Base-by-base conservation (phyloP, 2,797 vertebrate genomes). In the Heliangelus exortis region DNA sequence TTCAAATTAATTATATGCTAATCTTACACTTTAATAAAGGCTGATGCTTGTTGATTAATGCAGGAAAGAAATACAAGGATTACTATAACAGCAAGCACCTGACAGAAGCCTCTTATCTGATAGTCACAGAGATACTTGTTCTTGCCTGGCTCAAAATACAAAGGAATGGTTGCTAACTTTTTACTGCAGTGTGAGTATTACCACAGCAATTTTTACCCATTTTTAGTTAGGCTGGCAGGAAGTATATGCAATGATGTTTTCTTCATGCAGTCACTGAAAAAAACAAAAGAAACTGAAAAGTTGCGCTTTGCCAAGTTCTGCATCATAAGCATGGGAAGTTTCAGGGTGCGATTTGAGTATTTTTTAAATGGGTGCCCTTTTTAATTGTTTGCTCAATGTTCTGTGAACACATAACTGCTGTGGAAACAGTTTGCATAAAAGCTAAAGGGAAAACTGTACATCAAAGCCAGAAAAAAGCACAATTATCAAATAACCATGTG, bases 1-100 rank as follows among this genome's bases (percentile, higher is more conserved):
- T 93, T 92, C 72, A 90, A 92, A 92, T 77, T 63, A 82, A 84
- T 87, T 79, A 82, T 47, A 57, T 39, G 41, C 45, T 87, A 74
- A 82, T 87, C 41, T 71, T 77, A 54, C 5, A 26, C 29, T 77
- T 57, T 67, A 87, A 84, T 20, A 82, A 53, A 91, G 82, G 53
- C 39, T 84, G 31, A 54, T 72, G 26, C 43, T 45, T 79, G n/a
- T 31, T 78, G 69, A 88, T 78, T 89, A 93, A 63, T 54, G 13
- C 19, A 54, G 61, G 34, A 54, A 90, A 82, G 81, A 95, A 79
- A 67, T 47, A 68, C 0, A 0, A 28, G 21, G 29, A 51, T 53
- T 54, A 25, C 23, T 69, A 1, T 3, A 45, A 53, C 11, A 78
- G 25, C 26, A 2, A 81, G 33, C 41, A 62, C 51, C 47, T 90